A percentile compares a stretch with the other conserved stretches of the same genome.
phyloP scores from a whole-genome alignment of 1,140 invertebrate genomes.

The Drosophila kohkoa region DNA sequence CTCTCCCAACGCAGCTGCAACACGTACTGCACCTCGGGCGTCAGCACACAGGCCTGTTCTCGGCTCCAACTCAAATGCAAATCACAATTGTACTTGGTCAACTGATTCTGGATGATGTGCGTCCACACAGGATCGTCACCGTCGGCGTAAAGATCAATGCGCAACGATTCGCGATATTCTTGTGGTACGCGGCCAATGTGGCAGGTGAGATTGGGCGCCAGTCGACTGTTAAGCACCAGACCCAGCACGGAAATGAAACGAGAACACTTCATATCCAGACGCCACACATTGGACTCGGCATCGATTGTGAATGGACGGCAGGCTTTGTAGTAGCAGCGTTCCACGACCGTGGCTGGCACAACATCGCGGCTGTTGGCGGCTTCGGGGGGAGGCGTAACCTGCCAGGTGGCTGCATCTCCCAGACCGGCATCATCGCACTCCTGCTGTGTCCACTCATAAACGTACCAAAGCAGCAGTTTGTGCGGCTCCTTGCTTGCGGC shows the following conservation, averaged over 20 bases:
- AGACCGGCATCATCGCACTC: constrained; percentile 73
- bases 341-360: constrained; percentile 47
- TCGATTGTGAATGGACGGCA: constrained; percentile 77
- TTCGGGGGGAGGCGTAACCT: constrained; percentile 14
- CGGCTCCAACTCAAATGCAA: constrained; percentile 68
- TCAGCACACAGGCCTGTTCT: constrained; percentile 66
- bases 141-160: constrained; percentile 61
- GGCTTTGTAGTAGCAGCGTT: constrained; percentile 81
- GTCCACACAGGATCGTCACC: constrained; percentile 60
- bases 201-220: constrained; percentile 64
- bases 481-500: constrained; percentile 72
- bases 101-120: constrained; percentile 61
- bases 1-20: constrained; percentile 69
- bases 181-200: constrained; percentile 40
- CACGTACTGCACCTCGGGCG: constrained; percentile 73
- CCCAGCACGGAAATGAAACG: constrained; percentile 78
- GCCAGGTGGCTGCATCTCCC: constrained; percentile 45
- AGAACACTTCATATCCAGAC: constrained; percentile 59
- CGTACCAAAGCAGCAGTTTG: constrained; percentile 78
- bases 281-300: constrained; percentile 57
- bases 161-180: constrained; percentile 72
- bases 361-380: constrained; percentile 1
- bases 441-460: constrained; percentile 82
- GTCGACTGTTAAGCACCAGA: constrained; percentile 72
- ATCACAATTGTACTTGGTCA: constrained; percentile 82